Evolutionary conservation across 2,113 vertebrate genomes (phyloP), one percentile per base, ranked within the genome.

Genomic region (Brachirus orientalis): DNA sequence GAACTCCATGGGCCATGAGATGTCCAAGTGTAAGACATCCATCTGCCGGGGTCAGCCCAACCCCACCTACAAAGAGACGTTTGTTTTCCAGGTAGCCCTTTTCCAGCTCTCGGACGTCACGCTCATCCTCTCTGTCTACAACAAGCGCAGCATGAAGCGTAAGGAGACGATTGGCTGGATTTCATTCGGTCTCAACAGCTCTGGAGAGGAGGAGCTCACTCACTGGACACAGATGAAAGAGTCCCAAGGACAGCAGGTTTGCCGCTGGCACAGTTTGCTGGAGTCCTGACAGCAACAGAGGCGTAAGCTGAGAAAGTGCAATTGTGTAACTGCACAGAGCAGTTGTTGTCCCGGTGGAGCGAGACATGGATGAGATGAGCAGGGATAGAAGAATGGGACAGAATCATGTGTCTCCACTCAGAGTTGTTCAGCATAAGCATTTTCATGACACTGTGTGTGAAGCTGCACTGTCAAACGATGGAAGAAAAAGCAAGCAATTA

Each of bases 81-180:
- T 99, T 67, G 92, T 99, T 74, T 99, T 99, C 86, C 98, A 98
- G 89, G 97, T 99, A 82, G 97, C 98, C 0, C 94, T 99, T 0
- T 99, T 99, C 90, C 98, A 99, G 83, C 95, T 99, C 6, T 99
- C 97, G 0, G 98, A 99, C 2, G 97, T 99, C 90, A 99, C 97
- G 0, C 97, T 99, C 72, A 98, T 99, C 82, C 92, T 99, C 16
- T 99, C 98, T 1, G 97, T 99, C 48, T 99, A 98, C 86, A 98
- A 96, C 82, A 99, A 96, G 65, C 96, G 98, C 91, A 99, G 97
- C 93, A 98, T 99, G 95, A 99, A 99, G 61, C 93, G 98, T 1
- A 98, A 97, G 80, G 98, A 99, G 92, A 96, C 99, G 96, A 97
- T 99, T 77, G 98, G 98, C 72, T 99, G 97, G 97, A 96, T 99